phyloP scores from a whole-genome alignment of 64 coral and sea anemone species.

The Montipora cactus region DNA sequence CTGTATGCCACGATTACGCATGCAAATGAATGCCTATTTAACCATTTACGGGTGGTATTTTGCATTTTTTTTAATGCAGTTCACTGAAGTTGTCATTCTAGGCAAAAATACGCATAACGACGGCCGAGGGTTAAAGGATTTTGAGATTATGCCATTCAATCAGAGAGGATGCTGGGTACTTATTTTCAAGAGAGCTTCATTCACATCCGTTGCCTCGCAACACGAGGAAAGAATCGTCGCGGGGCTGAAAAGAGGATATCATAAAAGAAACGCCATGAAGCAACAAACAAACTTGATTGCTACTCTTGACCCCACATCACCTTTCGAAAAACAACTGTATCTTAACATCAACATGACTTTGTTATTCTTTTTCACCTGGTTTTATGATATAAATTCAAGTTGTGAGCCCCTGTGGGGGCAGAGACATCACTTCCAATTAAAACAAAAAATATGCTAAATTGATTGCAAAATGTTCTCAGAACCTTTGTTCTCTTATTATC shows the following conservation, averaged over 20 bases:
- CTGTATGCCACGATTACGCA: not conserved
- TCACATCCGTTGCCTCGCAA: not conserved
- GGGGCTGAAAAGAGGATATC: not conserved
- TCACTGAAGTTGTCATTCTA: not conserved
- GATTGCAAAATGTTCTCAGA: too few relatives aligned
- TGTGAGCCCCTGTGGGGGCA: too few relatives aligned
- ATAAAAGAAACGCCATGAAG: not conserved
- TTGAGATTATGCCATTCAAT: not conserved
- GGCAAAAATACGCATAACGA: not conserved
- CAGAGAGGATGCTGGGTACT: constrained; percentile 27
- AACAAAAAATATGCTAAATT: too few relatives aligned
- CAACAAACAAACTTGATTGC: constrained; percentile 41
- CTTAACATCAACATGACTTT: constrained; percentile 7
- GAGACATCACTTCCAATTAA: too few relatives aligned
- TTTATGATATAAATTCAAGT: not conserved
- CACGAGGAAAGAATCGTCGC: not conserved
- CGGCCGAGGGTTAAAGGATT: not conserved
- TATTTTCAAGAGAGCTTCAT: constrained; percentile 35
- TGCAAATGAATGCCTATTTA: constrained; percentile 36
- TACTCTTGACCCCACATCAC: constrained; percentile 19
- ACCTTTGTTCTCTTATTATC: too few relatives aligned
- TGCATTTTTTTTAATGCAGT: constrained; percentile 16
- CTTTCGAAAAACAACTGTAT: not conserved
- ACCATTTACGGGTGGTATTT: not conserved
- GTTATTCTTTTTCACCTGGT: not conserved